phyloP scores from a whole-genome alignment of 2,888 invertebrate species.

The Emmelina monodactyla region DNA sequence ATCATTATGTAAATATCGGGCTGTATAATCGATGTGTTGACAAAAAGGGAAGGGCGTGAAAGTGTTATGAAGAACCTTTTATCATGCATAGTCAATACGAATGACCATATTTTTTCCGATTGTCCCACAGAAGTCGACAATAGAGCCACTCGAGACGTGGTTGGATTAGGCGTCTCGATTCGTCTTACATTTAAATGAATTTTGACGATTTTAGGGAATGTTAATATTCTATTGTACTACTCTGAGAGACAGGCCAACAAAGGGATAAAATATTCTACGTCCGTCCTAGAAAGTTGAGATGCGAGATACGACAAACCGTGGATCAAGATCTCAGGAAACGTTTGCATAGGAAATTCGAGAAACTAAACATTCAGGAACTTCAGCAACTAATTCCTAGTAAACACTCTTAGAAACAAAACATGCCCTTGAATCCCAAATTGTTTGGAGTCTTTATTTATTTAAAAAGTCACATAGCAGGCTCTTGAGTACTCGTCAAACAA shows the following conservation, averaged over 20 bases:
- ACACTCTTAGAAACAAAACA: slow-evolving; percentile 29
- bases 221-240: too few relatives aligned
- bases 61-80: slow-evolving; percentile 12
- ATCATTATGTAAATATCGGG: slow-evolving; percentile 46
- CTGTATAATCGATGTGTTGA: slow-evolving; percentile 22
- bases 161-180: slow-evolving; percentile 47
- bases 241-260: too few relatives aligned
- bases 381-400: slow-evolving; percentile 25
- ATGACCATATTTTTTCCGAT: slow-evolving; percentile 14
- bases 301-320: too few relatives aligned
- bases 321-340: too few relatives aligned
- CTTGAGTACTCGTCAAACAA: slow-evolving; percentile 23
- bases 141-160: slow-evolving; percentile 39
- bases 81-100: slow-evolving; percentile 17
- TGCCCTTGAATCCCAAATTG: slow-evolving; percentile 40
- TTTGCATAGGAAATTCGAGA: too few relatives aligned
- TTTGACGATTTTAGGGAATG: slow-evolving; percentile 21
- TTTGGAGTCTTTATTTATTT: slow-evolving; percentile 33
- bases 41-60: slow-evolving; percentile 29
- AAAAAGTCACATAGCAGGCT: slow-evolving; percentile 21
- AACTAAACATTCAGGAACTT: too few relatives aligned
- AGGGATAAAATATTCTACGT: too few relatives aligned
- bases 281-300: too few relatives aligned
- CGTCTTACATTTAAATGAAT: slow-evolving; percentile 39
- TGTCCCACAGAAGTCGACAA: slow-evolving; percentile 26